Evolutionary conservation across 2,888 invertebrate species (phyloP).

Genomic region (Drosophila affinis): DNA sequence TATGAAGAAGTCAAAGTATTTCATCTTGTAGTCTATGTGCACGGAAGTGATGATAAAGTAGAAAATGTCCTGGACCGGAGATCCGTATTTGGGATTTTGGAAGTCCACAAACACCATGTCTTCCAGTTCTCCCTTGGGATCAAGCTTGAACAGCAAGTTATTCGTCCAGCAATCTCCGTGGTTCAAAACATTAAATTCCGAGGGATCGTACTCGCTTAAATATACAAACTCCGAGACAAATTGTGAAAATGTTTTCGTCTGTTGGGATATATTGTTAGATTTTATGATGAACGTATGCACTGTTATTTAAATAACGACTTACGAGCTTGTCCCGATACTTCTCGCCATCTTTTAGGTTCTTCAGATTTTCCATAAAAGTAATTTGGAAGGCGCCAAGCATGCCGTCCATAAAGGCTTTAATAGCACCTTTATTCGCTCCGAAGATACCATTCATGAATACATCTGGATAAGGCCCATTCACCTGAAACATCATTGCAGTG

Average conservation of each 20-base stretch:
- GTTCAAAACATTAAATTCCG: constrained; percentile 71
- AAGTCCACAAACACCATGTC: constrained; percentile 80
- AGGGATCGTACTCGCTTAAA: constrained; percentile 33
- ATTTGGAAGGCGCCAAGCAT: constrained; percentile 33
- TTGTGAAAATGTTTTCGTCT: constrained; percentile 56
- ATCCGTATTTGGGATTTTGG: constrained; percentile 73
- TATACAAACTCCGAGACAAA: constrained; percentile 28
- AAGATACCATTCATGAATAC: constrained; percentile 35
- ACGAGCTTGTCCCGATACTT: constrained; percentile 68
- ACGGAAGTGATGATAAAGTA: constrained; percentile 80
- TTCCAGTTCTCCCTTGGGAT: constrained; percentile 54
- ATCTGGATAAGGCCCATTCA: constrained; percentile 58
- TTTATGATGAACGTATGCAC: background rate
- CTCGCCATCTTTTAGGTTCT: constrained; percentile 49
- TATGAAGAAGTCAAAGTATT: constrained; percentile 78
- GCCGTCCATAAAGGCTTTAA: constrained; percentile 23
- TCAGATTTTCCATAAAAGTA: constrained; percentile 49
- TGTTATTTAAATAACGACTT: constrained; percentile 5
- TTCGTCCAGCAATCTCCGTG: constrained; percentile 81
- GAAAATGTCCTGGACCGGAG: constrained; percentile 74
- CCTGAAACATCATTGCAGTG: constrained; percentile 53
- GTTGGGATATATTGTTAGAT: background rate
- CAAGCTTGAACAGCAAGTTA: constrained; percentile 77
- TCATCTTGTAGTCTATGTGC: constrained; percentile 74
- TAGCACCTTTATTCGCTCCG: constrained; percentile 20